Evolutionary conservation across 2,888 invertebrate species (phyloP).

Genomic region (Antitype chi): DNA sequence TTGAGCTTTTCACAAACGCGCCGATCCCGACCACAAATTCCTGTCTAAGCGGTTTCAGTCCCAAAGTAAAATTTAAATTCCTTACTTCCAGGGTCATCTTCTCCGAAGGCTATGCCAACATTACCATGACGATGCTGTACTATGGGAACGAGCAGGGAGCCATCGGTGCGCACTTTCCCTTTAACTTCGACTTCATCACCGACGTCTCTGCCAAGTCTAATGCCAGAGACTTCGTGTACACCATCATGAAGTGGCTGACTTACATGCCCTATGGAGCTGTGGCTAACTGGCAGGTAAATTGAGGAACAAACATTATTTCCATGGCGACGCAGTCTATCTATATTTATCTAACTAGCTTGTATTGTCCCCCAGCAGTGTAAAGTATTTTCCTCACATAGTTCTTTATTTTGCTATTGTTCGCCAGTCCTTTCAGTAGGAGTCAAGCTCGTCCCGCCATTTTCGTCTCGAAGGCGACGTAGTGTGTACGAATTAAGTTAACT

Average conservation of each 20-base stretch:
- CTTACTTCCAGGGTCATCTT: constrained; percentile 87
- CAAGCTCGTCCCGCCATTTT: no score
- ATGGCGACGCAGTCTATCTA: background rate
- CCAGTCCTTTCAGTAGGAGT: no score
- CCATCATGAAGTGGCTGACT: constrained; percentile 90
- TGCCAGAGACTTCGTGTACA: constrained; percentile 86
- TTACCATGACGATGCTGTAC: constrained; percentile 90
- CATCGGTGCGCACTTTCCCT: constrained; percentile 91
- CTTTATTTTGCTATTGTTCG: no score
- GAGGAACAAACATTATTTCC: background rate
- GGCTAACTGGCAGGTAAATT: constrained; percentile 92
- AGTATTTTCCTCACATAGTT: no score
- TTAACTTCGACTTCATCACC: constrained; percentile 92
- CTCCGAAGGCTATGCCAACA: constrained; percentile 91
- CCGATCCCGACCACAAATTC: background rate
- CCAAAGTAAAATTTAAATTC: background rate
- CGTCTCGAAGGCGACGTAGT: background rate
- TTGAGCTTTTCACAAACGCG: background rate
- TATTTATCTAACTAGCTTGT: no score
- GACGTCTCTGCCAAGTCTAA: constrained; percentile 84
- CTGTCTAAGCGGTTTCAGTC: background rate
- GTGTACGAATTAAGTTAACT: background rate
- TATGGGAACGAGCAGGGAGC: constrained; percentile 88
- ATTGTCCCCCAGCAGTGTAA: no score
- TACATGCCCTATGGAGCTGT: constrained; percentile 90